Base-by-base conservation (phyloP, 1,140 invertebrate species). In the Tetramorium parvispinum region DNA sequence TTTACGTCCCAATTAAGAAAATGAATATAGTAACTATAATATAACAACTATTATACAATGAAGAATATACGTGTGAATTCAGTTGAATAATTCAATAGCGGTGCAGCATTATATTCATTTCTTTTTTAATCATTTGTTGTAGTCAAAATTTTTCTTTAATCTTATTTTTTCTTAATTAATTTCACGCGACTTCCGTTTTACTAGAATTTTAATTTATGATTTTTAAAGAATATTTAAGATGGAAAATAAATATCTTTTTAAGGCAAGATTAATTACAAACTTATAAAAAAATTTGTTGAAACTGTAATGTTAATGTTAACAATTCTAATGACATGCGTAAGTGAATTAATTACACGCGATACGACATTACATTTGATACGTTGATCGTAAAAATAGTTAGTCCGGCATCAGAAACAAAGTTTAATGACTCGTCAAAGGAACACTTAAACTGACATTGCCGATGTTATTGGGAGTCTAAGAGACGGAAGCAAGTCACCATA, bases 351-450 rank as follows among this genome's bases (percentile, higher is more conserved):
- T 81, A 81, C 13, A 18, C 37, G 46, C 32, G n/a, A n/a, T 7
- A 27, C n/a, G 16, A n/a, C n/a, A n/a, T n/a, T n/a, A n/a, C n/a
- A 21, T 37, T 21, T 24, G 37, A 70, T 70, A 81, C 16, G 13
- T 21, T 5, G 3, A n/a, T 83, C 79, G n/a, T 83, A 75, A 75
- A 82, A 83, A 83, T 83, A 61, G 40, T 59, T 83, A 46, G 40
- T 57, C 57, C 2, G 24, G 5, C 13, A 73, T 73, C 11, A 37
- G 51, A 13, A 49, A 24, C n/a, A 3, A 3, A 37, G 40, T 83
- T 83, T 83, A 61, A 83, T 83, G 66, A 73, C 59, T 59, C 79
- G 40, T 83, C 68, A 83, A 83, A 43, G 53, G 27, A 40, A 46
- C 7, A 24, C 53, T 83, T 61, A 83, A 83, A 83, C 66, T 8